A percentile compares a stretch with the other conserved stretches of the same genome.
phyloP scores from a whole-genome alignment of 1,140 invertebrate species.

The Zaprionus ornatus region DNA sequence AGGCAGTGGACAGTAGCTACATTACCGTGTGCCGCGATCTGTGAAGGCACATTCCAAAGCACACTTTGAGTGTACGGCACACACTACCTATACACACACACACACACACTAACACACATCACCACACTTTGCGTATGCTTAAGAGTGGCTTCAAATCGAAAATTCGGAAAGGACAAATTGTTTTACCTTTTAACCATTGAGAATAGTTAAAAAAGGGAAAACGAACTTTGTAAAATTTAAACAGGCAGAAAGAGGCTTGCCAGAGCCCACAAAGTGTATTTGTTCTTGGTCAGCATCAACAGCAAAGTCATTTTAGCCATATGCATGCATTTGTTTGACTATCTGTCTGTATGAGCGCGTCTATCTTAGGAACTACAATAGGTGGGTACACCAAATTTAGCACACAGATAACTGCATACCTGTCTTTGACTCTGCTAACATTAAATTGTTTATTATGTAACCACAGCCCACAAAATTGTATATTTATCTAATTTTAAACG shows the following conservation, averaged over 20 bases:
- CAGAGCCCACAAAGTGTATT: not conserved
- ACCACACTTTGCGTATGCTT: not conserved
- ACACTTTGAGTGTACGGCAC: constrained; percentile 55
- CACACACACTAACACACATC: not conserved
- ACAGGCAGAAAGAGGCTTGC: too few relatives aligned
- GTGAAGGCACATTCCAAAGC: constrained; percentile 77
- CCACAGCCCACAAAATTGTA: not conserved
- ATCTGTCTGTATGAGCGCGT: not conserved
- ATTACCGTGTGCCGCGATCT: constrained; percentile 81
- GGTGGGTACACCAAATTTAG: not conserved
- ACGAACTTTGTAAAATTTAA: not conserved
- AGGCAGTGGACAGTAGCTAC: constrained; percentile 36
- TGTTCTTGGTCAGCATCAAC: not conserved
- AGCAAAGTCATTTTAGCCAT: not conserved
- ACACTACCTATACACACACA: constrained; percentile 25
- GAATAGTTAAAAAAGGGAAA: not conserved
- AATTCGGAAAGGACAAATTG: not conserved
- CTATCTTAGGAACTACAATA: not conserved
- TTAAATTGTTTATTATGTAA: too few relatives aligned
- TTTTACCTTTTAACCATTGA: not conserved
- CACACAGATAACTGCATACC: not conserved
- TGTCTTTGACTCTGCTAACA: too few relatives aligned
- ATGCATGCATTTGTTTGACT: not conserved
- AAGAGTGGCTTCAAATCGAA: not conserved
- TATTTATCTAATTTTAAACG: not conserved